Base-by-base conservation (phyloP, 2,113 vertebrate genomes). In the Penelope pileata region DNA sequence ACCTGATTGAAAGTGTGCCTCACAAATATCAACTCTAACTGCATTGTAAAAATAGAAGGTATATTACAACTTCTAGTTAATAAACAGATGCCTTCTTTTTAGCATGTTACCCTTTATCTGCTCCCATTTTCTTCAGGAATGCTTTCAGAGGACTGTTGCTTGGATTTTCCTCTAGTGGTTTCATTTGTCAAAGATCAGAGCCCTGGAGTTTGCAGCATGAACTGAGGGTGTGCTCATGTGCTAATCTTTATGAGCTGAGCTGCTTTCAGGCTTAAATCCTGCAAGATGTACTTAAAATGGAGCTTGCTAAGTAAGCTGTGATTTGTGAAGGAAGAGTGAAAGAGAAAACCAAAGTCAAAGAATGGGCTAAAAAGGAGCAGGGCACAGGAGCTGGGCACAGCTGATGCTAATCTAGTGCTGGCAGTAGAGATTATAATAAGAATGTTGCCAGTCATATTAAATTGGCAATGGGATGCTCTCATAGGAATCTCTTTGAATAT, bases 1-100 rank as follows among this genome's bases (percentile, higher is more conserved):
- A 75, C 73, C 93, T 95, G 96, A 93, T 40, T 90, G 90, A 78
- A 94, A 86, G 70, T 16, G 42, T 43, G 76, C 83, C 70, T 95
- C 76, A 86, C 88, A 88, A 88, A 96, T 96, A 91, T 88, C 83
- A 93, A 95, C 90, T 88, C 38, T 36, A 73, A 66, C 68, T 77
- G 62, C 88, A 32, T 1, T 91, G 83, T 80, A 85, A 96, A 94
- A 93, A 70, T 63, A 92, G 93, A 78, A 88, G 64, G 76, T 32
- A 4, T 80, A 70, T 93, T 69, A 56, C 90, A 88, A 51, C 69
- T 43, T 83, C 69, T 30, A 24, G 69, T 51, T 90, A 91, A 94
- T 90, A 91, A 86, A 79, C 75, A 90, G 84, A 73, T 74, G 69
- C 59, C 19, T 66, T 77, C 53, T 47, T 48, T 69, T 86, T 42